Evolutionary conservation across 2,888 invertebrate species (phyloP), one percentile per base, ranked within the genome.

Genomic region (Leuctra nigra): DNA sequence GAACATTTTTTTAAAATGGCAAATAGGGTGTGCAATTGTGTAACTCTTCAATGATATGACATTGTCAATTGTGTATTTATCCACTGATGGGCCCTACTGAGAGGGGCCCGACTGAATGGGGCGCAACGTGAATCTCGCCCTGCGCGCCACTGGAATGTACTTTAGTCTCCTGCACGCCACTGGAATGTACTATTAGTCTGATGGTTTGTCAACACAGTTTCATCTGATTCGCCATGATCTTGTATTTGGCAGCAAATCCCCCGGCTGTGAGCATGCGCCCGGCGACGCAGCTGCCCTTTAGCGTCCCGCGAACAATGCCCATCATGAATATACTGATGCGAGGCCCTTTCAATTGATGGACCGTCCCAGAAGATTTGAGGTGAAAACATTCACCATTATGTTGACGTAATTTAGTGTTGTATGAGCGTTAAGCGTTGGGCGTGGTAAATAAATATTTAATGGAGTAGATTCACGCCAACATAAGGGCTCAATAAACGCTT

Each of bases 321-420:
- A 22, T 50, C 50, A 50, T 50, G 50, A 50, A 50, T 50, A 50
- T 50, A 9, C 2, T 29, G n/a, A 29, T 11, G 7, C 29, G 11
- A 29, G 6, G 11, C 29, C 20, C 20, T 33, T 24, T 18, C 25
- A 44, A 56, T 52, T 55, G 35, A 55, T 36, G 3, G 23, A 18
- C 35, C 48, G 39, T 50, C 55, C 55, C 39, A 24, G 24, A 20
- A 56, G 58, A 58, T 58, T 55, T 58, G 52, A 55, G 58, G 58
- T 58, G 58, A 58, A 58, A 58, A 58, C 55, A 58, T 38, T 25
- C n/a, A 39, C 58, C 55, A 55, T 58, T 58, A 58, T 58, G 53
- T 58, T 53, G 52, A 58, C 53, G 53, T 53, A 57, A 57, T 57
- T 57, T 57, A 57, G 54, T 57, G 54, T 57, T 54, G 50, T 50